Conservation (phyloP, 2,888 invertebrate genomes). For the Mythimna albipuncta region DNA sequence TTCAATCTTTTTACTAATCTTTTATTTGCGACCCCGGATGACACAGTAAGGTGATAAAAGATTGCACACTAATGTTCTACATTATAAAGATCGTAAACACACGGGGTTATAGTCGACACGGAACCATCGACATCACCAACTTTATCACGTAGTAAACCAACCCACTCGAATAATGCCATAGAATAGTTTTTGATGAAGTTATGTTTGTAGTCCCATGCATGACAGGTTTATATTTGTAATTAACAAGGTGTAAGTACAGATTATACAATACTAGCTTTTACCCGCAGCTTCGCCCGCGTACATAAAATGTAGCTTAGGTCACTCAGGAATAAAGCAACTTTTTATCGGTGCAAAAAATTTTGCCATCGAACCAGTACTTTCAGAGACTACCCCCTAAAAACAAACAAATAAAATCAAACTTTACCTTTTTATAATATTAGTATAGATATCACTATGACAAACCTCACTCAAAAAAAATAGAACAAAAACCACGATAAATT, state of each 20-base stretch:
- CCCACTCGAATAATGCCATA: constrained; percentile 32
- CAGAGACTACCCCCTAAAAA: no score
- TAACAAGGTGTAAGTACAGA: background rate
- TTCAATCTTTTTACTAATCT: constrained; percentile 11
- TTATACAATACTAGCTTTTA: no score
- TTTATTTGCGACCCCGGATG: constrained; percentile 25
- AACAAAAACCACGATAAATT: no score
- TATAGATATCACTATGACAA: no score
- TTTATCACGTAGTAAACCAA: constrained; percentile 54
- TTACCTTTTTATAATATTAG: no score
- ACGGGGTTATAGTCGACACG: constrained; percentile 52
- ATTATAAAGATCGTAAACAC: constrained; percentile 60
- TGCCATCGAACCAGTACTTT: no score
- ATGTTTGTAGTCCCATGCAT: constrained; percentile 1
- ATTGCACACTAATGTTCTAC: constrained; percentile 58
- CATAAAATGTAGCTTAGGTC: no score
- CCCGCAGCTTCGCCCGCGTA: no score
- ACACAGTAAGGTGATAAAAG: constrained; percentile 52
- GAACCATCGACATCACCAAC: constrained; percentile 37
- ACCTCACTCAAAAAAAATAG: no score
- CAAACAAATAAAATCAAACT: no score
- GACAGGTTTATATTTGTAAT: constrained; percentile 11
- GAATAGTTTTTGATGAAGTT: constrained; percentile 46
- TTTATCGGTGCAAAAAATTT: no score
- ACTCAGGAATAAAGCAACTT: no score